A percentile compares a stretch with the other conserved stretches of the same genome.
Evolutionary conservation across 2,113 vertebrate genomes (phyloP).

Genomic region (Hippopotamus amphibius): DNA sequence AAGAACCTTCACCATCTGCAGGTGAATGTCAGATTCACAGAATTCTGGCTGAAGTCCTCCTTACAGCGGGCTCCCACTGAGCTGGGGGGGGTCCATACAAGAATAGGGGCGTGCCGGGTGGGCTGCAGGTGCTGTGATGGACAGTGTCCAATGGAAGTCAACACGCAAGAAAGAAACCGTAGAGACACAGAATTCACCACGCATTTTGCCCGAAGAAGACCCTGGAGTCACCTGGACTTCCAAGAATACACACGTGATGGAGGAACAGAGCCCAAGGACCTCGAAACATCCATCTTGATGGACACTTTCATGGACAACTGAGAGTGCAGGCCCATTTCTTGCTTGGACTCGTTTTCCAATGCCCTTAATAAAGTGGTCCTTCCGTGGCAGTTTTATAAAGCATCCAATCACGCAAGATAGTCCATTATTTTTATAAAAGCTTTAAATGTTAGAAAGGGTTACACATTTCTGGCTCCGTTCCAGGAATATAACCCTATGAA

Average conservation of each 20-base stretch:
- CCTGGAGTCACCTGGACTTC: not conserved
- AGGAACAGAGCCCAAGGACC: not conserved
- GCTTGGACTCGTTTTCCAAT: not conserved
- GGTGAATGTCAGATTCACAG: not conserved
- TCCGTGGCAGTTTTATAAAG: not conserved
- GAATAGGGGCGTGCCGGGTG: accelerated
- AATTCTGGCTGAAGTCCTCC: not conserved
- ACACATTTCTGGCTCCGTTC: not conserved
- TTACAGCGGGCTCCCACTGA: not conserved
- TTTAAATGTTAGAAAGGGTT: not conserved
- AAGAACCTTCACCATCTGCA: too few species aligned
- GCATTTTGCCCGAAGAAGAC: not conserved
- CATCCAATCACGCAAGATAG: too few species aligned
- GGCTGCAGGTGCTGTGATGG: not conserved
- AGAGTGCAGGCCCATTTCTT: not conserved
- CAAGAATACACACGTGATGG: not conserved
- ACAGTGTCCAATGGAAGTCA: not conserved
- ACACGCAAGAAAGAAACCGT: not conserved
- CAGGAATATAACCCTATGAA: not conserved
- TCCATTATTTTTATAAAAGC: not conserved
- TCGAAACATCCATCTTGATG: not conserved
- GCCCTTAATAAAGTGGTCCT: not conserved
- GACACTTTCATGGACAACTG: not conserved
- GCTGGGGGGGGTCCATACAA: too few species aligned
- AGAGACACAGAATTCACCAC: too few species aligned